Percentiles rank a stretch among this genome's conserved stretches.
phyloP scores from a whole-genome alignment of 2,797 vertebrate genomes.

The Luscinia megarhynchos region DNA sequence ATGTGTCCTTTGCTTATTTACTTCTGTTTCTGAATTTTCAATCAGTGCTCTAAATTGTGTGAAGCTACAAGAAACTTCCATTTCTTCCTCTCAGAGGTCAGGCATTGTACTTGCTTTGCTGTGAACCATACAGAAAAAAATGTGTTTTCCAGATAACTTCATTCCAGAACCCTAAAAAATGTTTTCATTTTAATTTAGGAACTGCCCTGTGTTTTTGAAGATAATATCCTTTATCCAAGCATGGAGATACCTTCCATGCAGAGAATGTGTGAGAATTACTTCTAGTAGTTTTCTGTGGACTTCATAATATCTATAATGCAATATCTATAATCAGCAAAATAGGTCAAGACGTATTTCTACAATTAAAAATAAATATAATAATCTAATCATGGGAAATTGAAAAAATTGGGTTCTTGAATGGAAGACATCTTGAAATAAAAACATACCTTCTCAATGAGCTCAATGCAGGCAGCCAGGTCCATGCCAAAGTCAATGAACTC shows the following conservation, averaged over 20 bases:
- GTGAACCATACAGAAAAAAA: neutral
- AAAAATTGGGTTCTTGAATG: neutral
- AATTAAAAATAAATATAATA: neutral
- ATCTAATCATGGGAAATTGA: neutral
- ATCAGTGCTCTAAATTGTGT: neutral
- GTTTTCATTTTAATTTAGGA: neutral
- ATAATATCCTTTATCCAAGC: neutral
- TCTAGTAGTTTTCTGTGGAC: neutral
- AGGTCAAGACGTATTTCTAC: neutral
- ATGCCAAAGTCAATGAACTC: constrained; percentile 80
- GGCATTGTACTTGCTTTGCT: neutral
- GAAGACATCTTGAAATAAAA: neutral
- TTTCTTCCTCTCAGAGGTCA: neutral
- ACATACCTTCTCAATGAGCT: constrained; percentile 81
- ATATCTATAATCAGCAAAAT: neutral
- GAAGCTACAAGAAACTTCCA: neutral
- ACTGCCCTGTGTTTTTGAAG: neutral
- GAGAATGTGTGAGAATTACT: neutral
- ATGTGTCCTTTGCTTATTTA: neutral
- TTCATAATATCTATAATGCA: neutral
- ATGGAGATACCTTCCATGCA: neutral
- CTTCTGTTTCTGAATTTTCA: neutral
- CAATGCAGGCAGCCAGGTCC: constrained; percentile 84
- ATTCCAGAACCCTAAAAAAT: neutral
- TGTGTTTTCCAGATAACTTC: neutral